These are phyloP conservation scores for Chrysolina americana DNA, from an alignment of 2,888 invertebrate genomes.

Conservation along the genomic window DNA sequence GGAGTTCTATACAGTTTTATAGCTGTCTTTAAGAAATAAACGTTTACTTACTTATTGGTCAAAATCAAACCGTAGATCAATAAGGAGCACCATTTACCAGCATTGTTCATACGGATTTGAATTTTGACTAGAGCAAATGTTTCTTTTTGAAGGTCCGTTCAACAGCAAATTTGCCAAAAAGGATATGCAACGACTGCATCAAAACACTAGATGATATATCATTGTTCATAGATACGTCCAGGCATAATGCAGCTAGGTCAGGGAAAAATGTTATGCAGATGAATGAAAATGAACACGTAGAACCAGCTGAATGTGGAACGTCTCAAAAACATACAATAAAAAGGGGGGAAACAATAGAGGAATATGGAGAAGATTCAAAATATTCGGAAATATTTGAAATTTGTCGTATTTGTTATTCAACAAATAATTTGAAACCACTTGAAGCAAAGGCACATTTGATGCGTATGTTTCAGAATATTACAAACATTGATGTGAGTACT, in stretches of 20 bases:
- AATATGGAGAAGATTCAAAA: not conserved
- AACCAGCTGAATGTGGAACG: too few species aligned
- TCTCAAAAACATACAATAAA: too few species aligned
- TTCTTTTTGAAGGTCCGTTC: too few species aligned
- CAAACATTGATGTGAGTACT: not conserved
- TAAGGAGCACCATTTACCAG: too few species aligned
- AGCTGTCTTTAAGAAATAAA: too few species aligned
- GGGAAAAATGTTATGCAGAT: not conserved
- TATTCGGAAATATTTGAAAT: not conserved
- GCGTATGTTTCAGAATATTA: not conserved
- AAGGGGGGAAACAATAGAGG: too few species aligned
- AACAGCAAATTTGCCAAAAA: not conserved
- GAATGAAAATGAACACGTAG: too few species aligned
- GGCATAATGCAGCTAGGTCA: not conserved
- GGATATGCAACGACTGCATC: not conserved
- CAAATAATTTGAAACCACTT: not conserved
- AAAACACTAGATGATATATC: conserved; percentile 4
- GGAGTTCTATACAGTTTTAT: too few species aligned
- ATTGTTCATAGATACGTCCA: not conserved
- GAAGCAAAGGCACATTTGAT: not conserved
- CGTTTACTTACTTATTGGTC: too few species aligned
- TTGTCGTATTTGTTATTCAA: not conserved
- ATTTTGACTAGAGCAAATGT: too few species aligned
- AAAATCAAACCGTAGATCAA: too few species aligned
- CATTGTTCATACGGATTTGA: too few species aligned